Percentiles rank a stretch among this genome's conserved stretches.
These are phyloP conservation scores for Ctenicera cuprea DNA, from an alignment of 2,888 invertebrate species.

Conservation along the genomic window DNA sequence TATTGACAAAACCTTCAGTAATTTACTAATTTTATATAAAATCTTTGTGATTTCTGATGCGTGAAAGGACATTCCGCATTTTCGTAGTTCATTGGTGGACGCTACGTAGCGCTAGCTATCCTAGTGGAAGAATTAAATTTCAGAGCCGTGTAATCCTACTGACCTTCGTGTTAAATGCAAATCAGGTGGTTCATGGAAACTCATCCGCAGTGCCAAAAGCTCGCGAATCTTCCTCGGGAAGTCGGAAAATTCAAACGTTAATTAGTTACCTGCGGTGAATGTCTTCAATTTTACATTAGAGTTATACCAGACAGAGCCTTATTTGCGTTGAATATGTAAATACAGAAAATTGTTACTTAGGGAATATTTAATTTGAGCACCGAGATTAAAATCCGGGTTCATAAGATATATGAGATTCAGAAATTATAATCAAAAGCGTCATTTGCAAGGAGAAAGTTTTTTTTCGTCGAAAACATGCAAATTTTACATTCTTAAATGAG, in stretches of 20 bases:
- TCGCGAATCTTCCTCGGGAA: slow-evolving; percentile 3
- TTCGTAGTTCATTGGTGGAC: not conserved
- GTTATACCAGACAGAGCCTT: not conserved
- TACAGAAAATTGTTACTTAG: slow-evolving; percentile 16
- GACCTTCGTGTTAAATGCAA: slow-evolving; percentile 27
- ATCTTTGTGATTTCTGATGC: slow-evolving; percentile 1
- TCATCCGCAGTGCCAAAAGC: not conserved
- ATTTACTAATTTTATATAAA: not conserved
- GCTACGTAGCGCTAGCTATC: not conserved
- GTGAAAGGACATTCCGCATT: not conserved
- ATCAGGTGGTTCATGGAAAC: slow-evolving; percentile 22
- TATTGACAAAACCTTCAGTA: not conserved
- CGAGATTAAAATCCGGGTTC: not conserved
- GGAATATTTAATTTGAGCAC: slow-evolving; percentile 13
- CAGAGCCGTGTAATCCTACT: slow-evolving; percentile 11
- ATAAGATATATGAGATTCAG: not conserved
- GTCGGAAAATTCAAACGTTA: slow-evolving; percentile 17
- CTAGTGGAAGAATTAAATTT: slow-evolving; percentile 19
- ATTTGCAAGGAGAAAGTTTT: slow-evolving; percentile 11
- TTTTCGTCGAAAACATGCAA: not conserved
- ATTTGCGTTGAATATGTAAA: slow-evolving; percentile 16
- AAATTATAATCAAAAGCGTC: slow-evolving; percentile 3
- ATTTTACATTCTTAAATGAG: no score
- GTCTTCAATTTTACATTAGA: slow-evolving; percentile 22
- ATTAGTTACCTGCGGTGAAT: slow-evolving; percentile 12